Evolutionary conservation across 2,797 vertebrate species (phyloP).

Genomic region (Synanceia verrucosa): DNA sequence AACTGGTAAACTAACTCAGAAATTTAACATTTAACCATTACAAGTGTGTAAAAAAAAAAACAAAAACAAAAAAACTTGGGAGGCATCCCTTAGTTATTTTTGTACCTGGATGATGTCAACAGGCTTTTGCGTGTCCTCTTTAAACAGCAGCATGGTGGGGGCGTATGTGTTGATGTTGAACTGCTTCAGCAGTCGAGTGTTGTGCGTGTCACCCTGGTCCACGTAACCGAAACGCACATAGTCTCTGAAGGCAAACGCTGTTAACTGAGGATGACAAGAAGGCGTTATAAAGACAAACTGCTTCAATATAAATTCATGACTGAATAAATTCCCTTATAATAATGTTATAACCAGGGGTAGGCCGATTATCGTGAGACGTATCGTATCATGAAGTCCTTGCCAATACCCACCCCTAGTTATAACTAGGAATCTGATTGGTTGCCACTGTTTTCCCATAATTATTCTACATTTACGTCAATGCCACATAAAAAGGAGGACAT

Average conservation of each 20-base stretch:
- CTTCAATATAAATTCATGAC: no score
- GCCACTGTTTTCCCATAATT: neutral
- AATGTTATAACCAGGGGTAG: no score
- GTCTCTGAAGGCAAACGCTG: conserved; percentile 90
- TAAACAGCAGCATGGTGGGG: conserved; percentile 94
- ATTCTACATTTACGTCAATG: no score
- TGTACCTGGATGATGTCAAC: conserved; percentile 91
- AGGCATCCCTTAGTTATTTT: neutral
- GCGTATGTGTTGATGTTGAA: conserved; percentile 90
- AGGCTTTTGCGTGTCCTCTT: conserved; percentile 88
- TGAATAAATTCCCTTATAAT: no score
- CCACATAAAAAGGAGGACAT: neutral
- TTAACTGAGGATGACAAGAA: conserved; percentile 79
- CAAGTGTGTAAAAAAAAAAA: no score
- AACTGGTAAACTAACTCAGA: neutral
- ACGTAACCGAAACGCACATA: conserved; percentile 94
- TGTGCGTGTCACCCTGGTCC: conserved; percentile 82
- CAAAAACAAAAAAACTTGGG: neutral
- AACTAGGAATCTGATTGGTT: neutral
- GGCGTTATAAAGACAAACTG: neutral
- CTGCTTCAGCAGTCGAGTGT: conserved; percentile 80
- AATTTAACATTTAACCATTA: neutral
- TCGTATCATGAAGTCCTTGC: no score
- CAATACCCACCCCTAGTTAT: no score
- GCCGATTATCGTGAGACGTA: no score